These are phyloP conservation scores for Sipunculus nudus DNA, from an alignment of 2,888 invertebrate species.

Conservation along the genomic window DNA sequence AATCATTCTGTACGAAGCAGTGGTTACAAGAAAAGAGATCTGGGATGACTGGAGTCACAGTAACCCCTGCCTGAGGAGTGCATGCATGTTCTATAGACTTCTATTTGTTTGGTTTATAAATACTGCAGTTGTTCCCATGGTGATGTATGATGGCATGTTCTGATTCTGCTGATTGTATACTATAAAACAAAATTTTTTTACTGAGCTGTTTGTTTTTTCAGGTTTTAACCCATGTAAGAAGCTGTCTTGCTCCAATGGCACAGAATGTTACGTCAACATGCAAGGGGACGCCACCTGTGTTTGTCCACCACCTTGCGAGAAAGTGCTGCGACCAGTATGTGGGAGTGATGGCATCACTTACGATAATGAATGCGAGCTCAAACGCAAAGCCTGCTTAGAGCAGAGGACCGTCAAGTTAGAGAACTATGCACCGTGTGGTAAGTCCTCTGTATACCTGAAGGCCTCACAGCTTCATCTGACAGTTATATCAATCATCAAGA, in stretches of 20 bases:
- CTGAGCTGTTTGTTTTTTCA: conserved; percentile 65
- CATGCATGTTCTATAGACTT: no score
- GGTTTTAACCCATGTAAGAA: conserved; percentile 86
- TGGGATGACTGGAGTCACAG: no score
- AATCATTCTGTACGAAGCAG: no score
- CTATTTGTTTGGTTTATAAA: no score
- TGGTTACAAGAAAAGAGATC: no score
- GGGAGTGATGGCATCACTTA: conserved; percentile 69
- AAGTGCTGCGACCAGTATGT: conserved; percentile 73
- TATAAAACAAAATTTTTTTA: no score
- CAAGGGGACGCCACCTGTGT: conserved; percentile 85
- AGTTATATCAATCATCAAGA: no score
- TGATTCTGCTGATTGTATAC: no score
- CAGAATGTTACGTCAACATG: conserved; percentile 83
- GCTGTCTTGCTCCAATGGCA: conserved; percentile 79
- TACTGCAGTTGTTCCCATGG: no score
- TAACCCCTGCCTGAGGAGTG: no score
- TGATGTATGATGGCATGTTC: no score
- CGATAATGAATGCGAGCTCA: conserved; percentile 80
- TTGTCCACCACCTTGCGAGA: conserved; percentile 85
- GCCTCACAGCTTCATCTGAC: no score
- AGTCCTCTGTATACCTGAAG: conserved; percentile 67
- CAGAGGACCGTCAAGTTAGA: conserved; percentile 79
- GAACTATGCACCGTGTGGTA: conserved; percentile 87
- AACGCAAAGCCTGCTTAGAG: conserved; percentile 79